phyloP scores from a whole-genome alignment of 64 coral and sea anemone genomes.

The Acropora tenuis region DNA sequence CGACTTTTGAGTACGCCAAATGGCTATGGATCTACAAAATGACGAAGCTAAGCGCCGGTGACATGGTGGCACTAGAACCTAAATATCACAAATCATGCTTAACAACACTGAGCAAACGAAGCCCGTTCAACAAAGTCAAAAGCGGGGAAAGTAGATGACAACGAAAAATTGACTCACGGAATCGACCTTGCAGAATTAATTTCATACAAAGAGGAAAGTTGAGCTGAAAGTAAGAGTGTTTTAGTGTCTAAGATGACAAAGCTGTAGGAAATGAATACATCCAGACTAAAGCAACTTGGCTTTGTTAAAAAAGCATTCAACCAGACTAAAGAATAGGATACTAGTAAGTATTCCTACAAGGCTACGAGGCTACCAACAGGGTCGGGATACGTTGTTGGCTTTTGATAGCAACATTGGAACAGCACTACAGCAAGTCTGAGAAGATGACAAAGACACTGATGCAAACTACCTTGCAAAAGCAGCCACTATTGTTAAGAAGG shows the following conservation, averaged over 20 bases:
- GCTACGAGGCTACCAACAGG: conserved; percentile 17
- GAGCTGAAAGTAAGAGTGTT: conserved; percentile 20
- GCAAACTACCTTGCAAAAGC: conserved; percentile 57
- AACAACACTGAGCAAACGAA: conserved; percentile 51
- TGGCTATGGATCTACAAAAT: conserved; percentile 47
- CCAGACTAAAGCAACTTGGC: conserved; percentile 53
- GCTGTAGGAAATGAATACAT: conserved; percentile 22
- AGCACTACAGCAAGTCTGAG: conserved; percentile 31
- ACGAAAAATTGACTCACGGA: conserved; percentile 38
- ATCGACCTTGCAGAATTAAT: conserved; percentile 66
- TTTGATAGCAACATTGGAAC: conserved; percentile 45
- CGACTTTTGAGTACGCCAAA: conserved; percentile 51
- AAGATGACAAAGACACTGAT: conserved; percentile 48
- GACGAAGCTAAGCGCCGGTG: conserved; percentile 69
- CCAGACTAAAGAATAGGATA: conserved; percentile 60
- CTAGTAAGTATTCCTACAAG: background rate
- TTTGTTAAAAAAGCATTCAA: conserved; percentile 22
- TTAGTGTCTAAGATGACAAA: conserved; percentile 60
- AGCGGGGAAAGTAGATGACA: conserved; percentile 19
- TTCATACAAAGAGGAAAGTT: conserved; percentile 68
- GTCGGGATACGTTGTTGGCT: conserved; percentile 23
- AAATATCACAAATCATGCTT: conserved; percentile 73
- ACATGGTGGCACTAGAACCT: conserved; percentile 67
- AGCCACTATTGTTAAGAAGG: conserved; percentile 45
- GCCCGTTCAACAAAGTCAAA: conserved; percentile 11